Conservation (phyloP, 2,888 invertebrate species). For the Aromia moschata region DNA sequence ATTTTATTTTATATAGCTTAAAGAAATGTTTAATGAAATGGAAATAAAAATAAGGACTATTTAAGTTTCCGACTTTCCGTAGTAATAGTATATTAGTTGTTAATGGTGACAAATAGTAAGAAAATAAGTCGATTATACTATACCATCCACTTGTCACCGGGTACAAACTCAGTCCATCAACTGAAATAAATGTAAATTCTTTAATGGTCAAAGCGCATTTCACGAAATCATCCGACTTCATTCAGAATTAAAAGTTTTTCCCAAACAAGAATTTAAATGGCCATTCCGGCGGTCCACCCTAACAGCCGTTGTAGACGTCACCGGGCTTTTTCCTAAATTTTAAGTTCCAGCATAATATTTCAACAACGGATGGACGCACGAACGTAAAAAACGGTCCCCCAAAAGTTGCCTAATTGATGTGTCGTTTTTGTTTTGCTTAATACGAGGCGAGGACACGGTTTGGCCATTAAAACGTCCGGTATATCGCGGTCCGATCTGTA, state of each 20-base stretch:
- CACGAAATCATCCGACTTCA: conserved; percentile 2
- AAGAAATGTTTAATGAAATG: no score
- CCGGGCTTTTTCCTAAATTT: conserved; percentile 31
- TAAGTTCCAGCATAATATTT: conserved; percentile 37
- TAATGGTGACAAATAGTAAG: no score
- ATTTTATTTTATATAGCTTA: no score
- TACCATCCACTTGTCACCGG: no score
- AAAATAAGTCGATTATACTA: no score
- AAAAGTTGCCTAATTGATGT: conserved; percentile 69
- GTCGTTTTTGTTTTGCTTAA: conserved; percentile 76
- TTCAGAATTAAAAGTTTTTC: conserved; percentile 3
- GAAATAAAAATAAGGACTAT: no score
- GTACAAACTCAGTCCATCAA: no score
- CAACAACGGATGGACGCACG: conserved; percentile 31
- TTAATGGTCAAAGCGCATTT: not conserved
- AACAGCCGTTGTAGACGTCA: conserved; percentile 32
- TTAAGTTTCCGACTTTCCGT: no score
- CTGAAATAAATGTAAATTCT: not conserved
- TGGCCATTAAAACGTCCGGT: conserved; percentile 75
- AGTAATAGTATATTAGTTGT: no score
- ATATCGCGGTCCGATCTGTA: conserved; percentile 71
- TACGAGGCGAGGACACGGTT: conserved; percentile 71
- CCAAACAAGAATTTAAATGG: conserved; percentile 8
- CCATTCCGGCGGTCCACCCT: conserved; percentile 23
- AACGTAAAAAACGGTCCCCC: conserved; percentile 41